Evolutionary conservation across 1,140 invertebrate genomes (phyloP).

Genomic region (Sminthurides bifidus): DNA sequence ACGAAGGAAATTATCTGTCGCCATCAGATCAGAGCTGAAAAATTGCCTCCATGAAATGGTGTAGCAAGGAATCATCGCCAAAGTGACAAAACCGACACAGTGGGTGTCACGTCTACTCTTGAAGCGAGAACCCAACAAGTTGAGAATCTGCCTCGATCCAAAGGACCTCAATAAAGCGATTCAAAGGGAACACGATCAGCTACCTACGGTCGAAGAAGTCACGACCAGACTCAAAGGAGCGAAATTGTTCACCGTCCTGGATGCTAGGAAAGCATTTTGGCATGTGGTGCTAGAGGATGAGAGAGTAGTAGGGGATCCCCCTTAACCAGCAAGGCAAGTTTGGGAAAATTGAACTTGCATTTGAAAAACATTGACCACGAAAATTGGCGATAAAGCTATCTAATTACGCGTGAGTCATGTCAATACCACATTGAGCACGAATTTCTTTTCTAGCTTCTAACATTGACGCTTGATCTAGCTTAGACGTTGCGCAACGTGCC

Average conservation of each 20-base stretch:
- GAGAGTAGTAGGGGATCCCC: too few relatives aligned
- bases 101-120: conserved; percentile 36
- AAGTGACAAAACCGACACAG: conserved; percentile 34
- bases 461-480: too few relatives aligned
- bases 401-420: too few relatives aligned
- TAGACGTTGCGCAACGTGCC: too few relatives aligned
- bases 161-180: conserved; percentile 40
- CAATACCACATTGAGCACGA: too few relatives aligned
- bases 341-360: too few relatives aligned
- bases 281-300: conserved; percentile 30
- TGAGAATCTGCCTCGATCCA: conserved; percentile 41
- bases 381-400: too few relatives aligned
- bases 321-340: too few relatives aligned
- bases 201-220: conserved; percentile 39
- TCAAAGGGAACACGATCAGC: conserved; percentile 36
- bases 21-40: conserved; percentile 23
- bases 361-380: too few relatives aligned
- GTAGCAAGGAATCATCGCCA: conserved; percentile 21
- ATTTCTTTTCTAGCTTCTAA: too few relatives aligned
- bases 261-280: conserved; percentile 36
- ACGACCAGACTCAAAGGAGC: conserved; percentile 35
- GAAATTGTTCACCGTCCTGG: conserved; percentile 39
- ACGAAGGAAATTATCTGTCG: conserved; percentile 33
- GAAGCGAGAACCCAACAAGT: conserved; percentile 34
- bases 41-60: conserved; percentile 32